A percentile compares a stretch with the other conserved stretches of the same genome.
Evolutionary conservation across 2,113 vertebrate species (phyloP).

Genomic region (Cyprinus carpio): DNA sequence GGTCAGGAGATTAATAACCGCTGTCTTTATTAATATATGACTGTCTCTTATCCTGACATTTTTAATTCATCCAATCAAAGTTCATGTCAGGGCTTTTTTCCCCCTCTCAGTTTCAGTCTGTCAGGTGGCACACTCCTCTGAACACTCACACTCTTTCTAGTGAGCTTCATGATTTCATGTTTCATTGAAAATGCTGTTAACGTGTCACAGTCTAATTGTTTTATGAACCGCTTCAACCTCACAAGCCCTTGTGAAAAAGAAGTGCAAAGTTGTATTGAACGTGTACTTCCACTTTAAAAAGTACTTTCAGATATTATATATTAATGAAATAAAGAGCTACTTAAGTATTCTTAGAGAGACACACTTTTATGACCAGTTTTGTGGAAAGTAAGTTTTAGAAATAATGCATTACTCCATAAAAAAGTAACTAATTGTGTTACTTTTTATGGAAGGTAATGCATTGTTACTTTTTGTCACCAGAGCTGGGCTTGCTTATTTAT

Average conservation of each 20-base stretch:
- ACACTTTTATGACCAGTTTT: too few species aligned
- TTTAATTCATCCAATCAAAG: background rate
- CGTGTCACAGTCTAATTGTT: background rate
- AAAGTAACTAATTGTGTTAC: too few species aligned
- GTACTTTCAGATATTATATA: too few species aligned
- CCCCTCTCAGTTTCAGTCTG: background rate
- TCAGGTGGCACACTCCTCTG: constrained; percentile 27
- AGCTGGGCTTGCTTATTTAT: too few species aligned
- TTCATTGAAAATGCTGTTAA: background rate
- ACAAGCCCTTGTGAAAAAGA: background rate
- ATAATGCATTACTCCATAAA: too few species aligned
- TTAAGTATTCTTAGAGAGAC: too few species aligned
- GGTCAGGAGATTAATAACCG: background rate
- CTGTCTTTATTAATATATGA: constrained; percentile 19
- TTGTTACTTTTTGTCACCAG: background rate
- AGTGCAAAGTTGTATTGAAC: too few species aligned
- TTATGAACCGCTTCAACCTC: background rate
- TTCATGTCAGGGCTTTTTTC: constrained; percentile 4
- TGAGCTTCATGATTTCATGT: constrained; percentile 15
- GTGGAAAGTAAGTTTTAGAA: too few species aligned
- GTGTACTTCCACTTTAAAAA: too few species aligned
- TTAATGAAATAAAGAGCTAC: too few species aligned
- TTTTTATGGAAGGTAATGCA: too few species aligned
- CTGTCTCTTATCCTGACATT: background rate
- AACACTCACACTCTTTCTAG: constrained; percentile 23